Evolutionary conservation across 2,888 invertebrate species (phyloP).

Genomic region (Polyploca ridens): DNA sequence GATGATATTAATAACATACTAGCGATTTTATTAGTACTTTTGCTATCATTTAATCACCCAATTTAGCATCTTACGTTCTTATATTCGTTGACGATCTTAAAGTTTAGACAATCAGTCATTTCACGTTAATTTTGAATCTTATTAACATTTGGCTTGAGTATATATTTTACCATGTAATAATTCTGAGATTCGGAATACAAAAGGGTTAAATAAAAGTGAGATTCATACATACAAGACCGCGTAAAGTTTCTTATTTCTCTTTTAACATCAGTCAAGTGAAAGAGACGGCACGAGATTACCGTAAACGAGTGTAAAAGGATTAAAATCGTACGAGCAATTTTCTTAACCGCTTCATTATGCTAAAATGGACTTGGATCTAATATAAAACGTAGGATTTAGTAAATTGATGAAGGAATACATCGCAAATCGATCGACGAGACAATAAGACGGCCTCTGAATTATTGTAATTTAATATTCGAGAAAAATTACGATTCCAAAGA

Average conservation of each 20-base stretch:
- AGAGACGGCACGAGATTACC: neutral
- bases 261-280: neutral
- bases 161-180: neutral
- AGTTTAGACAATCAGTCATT: constrained; percentile 42
- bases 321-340: constrained; percentile 19
- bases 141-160: neutral
- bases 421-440: too few relatives aligned
- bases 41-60: neutral
- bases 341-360: constrained; percentile 25
- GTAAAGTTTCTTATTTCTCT: neutral
- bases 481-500: neutral
- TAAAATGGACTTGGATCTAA: constrained; percentile 36
- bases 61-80: constrained; percentile 21
- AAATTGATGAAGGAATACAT: neutral
- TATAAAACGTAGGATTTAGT: constrained; percentile 15
- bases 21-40: neutral
- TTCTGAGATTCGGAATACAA: neutral
- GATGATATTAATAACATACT: neutral
- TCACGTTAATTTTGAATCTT: constrained; percentile 9
- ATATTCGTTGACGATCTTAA: constrained; percentile 58
- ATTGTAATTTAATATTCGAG: constrained; percentile 11
- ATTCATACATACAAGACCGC: neutral
- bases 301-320: constrained; percentile 29
- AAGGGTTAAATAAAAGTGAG: neutral
- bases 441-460: neutral